phyloP scores from a whole-genome alignment of 2,888 invertebrate genomes.

The Harpalus rubripes region DNA sequence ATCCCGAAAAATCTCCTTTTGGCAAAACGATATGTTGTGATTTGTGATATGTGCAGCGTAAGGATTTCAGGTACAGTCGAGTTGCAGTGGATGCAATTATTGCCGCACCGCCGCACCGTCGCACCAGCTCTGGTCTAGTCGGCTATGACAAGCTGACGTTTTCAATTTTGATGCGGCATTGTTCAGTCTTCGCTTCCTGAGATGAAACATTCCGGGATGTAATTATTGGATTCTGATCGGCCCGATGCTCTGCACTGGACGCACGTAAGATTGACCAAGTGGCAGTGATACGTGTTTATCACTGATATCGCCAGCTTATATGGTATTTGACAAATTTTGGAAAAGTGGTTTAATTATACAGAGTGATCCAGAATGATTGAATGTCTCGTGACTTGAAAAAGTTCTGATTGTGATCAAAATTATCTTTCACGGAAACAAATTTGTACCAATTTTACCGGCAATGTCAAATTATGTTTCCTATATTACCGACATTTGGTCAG shows the following conservation, averaged over 20 bases:
- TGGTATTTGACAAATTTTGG: too few relatives aligned
- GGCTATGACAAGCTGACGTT: conserved; percentile 66
- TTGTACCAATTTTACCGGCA: too few relatives aligned
- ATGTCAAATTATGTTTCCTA: too few relatives aligned
- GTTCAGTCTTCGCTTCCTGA: conserved; percentile 32
- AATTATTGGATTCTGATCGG: conserved; percentile 56
- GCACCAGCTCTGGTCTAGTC: conserved; percentile 1
- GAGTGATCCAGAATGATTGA: too few relatives aligned
- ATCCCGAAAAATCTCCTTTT: neutral
- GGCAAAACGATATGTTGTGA: neutral
- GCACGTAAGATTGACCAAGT: neutral
- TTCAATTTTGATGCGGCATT: conserved; percentile 65
- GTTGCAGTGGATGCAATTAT: conserved; percentile 50
- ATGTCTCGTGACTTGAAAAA: too few relatives aligned
- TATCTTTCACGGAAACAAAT: too few relatives aligned
- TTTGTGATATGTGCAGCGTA: conserved; percentile 2
- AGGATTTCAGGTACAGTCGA: conserved; percentile 34
- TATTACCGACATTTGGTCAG: too few relatives aligned
- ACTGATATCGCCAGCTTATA: neutral
- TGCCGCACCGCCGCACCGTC: conserved; percentile 60
- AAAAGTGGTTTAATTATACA: too few relatives aligned
- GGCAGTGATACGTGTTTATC: neutral
- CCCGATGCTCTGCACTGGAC: neutral
- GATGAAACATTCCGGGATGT: conserved; percentile 63
- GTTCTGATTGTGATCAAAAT: too few relatives aligned